Conservation (phyloP, 2,888 invertebrate species). For the Fragum whitleyi region DNA sequence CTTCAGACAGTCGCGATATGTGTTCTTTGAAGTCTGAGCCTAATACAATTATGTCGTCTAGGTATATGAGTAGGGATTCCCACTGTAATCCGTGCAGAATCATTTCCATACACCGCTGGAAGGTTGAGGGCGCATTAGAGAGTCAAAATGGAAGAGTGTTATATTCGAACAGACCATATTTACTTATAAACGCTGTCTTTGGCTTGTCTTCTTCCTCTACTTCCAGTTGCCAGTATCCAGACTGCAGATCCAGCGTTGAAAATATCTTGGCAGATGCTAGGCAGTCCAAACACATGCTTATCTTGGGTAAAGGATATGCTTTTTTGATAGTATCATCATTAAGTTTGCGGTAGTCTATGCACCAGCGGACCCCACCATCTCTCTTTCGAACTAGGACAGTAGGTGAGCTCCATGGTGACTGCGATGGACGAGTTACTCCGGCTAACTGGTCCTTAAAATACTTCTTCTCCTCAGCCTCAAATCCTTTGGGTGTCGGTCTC, state of each 20-base stretch:
- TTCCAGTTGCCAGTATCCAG: constrained; percentile 48
- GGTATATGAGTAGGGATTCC: constrained; percentile 41
- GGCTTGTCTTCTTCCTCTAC: constrained; percentile 25
- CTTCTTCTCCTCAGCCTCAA: constrained; percentile 38
- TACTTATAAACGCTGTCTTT: constrained; percentile 43
- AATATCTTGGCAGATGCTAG: constrained; percentile 29
- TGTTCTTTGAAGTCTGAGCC: too few relatives aligned
- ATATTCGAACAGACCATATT: constrained; percentile 60
- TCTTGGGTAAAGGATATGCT: constrained; percentile 22
- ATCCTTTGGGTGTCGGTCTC: constrained; percentile 4
- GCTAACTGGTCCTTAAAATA: constrained; percentile 33
- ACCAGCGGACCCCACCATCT: constrained; percentile 38
- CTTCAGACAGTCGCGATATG: too few relatives aligned
- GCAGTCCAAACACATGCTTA: constrained; percentile 42
- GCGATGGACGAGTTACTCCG: constrained; percentile 25
- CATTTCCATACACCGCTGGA: constrained; percentile 56
- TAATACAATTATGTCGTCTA: constrained; percentile 39
- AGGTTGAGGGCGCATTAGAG: constrained; percentile 51
- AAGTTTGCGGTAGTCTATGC: constrained; percentile 25
- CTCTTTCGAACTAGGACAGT: constrained; percentile 34
- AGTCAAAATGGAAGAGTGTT: constrained; percentile 52
- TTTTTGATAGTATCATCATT: constrained; percentile 31
- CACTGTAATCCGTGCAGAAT: constrained; percentile 24
- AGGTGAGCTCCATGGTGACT: constrained; percentile 36
- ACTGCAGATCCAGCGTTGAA: constrained; percentile 38